These are phyloP conservation scores for Opisthograptis luteolata DNA, from an alignment of 2,888 invertebrate species.

Conservation along the genomic window DNA sequence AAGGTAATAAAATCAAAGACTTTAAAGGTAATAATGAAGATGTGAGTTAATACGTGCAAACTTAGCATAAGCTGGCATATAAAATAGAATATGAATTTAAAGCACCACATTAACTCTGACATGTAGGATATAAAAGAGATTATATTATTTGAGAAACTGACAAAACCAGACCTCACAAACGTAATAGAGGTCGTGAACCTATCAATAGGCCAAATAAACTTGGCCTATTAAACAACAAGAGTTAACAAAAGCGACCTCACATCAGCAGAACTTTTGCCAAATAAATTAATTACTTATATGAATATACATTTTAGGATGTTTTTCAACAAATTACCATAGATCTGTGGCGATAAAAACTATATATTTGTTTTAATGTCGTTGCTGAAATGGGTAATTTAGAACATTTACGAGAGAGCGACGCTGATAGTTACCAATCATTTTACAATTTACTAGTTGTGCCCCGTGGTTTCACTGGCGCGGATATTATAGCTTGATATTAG, in stretches of 20 bases:
- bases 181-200: constrained; percentile 33
- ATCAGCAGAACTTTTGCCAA: constrained; percentile 12
- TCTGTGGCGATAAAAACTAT: neutral
- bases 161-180: constrained; percentile 20
- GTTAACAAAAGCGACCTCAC: too few species aligned
- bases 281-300: constrained; percentile 15
- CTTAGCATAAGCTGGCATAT: constrained; percentile 18
- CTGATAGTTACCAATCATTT: constrained; percentile 14
- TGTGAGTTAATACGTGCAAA: constrained; percentile 4
- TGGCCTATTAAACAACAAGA: too few species aligned
- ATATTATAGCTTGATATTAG: too few species aligned
- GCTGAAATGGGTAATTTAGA: constrained; percentile 5
- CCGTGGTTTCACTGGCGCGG: too few species aligned
- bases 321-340: constrained; percentile 22
- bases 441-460: neutral
- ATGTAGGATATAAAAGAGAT: neutral
- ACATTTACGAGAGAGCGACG: constrained; percentile 22
- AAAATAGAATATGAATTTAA: constrained; percentile 4
- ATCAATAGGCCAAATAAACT: constrained; percentile 23
- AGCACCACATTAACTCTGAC: neutral
- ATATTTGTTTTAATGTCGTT: neutral
- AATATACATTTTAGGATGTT: constrained; percentile 11
- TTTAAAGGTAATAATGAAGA: too few species aligned
- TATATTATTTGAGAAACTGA: neutral
- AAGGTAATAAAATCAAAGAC: too few species aligned